Base-by-base conservation (phyloP, 2,888 invertebrate genomes). In the Ametastegia equiseti region DNA sequence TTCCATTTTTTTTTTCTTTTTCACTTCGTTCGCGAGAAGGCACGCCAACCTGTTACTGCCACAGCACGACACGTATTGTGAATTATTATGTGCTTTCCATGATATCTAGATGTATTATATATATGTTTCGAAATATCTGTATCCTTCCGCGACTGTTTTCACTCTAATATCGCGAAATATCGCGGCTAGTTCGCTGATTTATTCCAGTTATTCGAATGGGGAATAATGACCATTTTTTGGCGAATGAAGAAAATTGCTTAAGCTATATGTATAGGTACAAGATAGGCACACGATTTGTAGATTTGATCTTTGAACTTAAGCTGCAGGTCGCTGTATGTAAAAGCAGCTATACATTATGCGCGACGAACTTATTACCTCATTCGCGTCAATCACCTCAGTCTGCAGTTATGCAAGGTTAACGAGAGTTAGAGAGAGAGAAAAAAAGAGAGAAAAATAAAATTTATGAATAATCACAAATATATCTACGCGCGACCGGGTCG, bases 341-440 rank as follows among this genome's bases (percentile, higher is more conserved):
- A 23, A 23, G 54, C 11, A 23, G 23, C n/a, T n/a, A 54, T 54
- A 47, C 27, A n/a, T 30, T 27, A 30, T 27, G 27, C 45, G 71
- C 23, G 36, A 4, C 27, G 27, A 23, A 42, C 27, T 42, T 54
- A 75, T 75, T 75, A 75, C 75, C 36, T 75, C 75, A 75, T 54
- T 75, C 75, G 54, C 75, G 75, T 75, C 75, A 54, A 54, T 75
- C 75, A 75, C 54, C 75, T 75, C 33, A 54, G 54, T 54, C 54
- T 54, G 50, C 33, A 54, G 54, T 54, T 75, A 75, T 54, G 75
- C 75, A 75, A 75, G 75, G 36, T 54, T 15, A 75, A 47, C 23
- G 3, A 23, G 5, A 71, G 30, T 47, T 2, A 69, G 42, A 65
- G 69, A 71, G 7, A 45, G 45, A 69, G 11, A 33, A 33, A 50